Evolutionary conservation across 2,113 vertebrate species (phyloP), one percentile per base, ranked within the genome.

Genomic region (Cinclus cinclus): DNA sequence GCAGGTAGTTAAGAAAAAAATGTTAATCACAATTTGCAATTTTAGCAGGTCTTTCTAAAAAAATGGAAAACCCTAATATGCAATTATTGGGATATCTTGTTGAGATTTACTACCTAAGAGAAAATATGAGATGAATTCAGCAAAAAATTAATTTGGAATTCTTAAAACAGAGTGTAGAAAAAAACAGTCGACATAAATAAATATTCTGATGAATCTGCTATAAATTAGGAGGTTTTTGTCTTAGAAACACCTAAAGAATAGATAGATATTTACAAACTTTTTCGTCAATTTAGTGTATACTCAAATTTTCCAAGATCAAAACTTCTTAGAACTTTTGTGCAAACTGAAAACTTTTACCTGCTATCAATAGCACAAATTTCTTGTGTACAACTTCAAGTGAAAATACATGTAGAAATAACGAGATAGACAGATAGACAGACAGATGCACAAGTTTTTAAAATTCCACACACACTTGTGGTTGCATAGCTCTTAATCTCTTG

Each of bases 401-500:
- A 9, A 47, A 19, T 42, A 52, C 30, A 52, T 18, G 8, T 15
- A 37, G n/a, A 53, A 5, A 63, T 21, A 52, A 14, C 49, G 10
- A 47, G 9, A 30, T 4, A 44, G 15, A 52, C 0, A 37, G 30
- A 76, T 1, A 47, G 14, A 47, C 1, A 58, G 27, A 50, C 3
- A 50, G n/a, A 47, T 20, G 2, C 6, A 13, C 25, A 82, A 10
- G 16, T 56, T 83, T 86, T 83, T 65, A 17, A n/a, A 69, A 63
- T 44, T 49, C 17, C 42, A 50, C 56, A 77, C 6, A 22, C 24
- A n/a, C 13, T 58, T 53, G 13, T 60, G 6, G 23, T 37, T 60
- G 23, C n/a, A 33, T 8, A 47, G 24, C 21, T 89, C 18, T 19
- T 60, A 53, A 70, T 42, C 25, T 65, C 47, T 39, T 62, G 31